Conservation (phyloP, 2,113 vertebrate species). For the Acrocephalus arundinaceus region DNA sequence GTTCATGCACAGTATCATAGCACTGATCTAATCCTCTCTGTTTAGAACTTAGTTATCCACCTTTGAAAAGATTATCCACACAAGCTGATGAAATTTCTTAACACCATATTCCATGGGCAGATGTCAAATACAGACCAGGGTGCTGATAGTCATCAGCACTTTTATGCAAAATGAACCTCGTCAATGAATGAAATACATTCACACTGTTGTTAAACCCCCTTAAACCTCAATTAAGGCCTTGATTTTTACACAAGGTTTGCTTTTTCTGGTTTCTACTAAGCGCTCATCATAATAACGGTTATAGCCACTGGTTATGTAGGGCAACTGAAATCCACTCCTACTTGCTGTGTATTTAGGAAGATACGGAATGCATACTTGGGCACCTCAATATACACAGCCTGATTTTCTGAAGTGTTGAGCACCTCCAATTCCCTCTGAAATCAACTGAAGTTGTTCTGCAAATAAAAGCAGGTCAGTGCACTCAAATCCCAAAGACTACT, state of each 20-base stretch:
- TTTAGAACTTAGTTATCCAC: neutral
- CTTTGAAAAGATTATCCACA: neutral
- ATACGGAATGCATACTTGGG: neutral
- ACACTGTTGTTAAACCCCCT: neutral
- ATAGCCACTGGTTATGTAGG: neutral
- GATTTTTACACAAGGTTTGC: neutral
- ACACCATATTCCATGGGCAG: neutral
- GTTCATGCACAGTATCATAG: neutral
- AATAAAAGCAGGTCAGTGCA: slow-evolving; percentile 5
- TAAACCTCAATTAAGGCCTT: neutral
- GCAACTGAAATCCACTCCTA: neutral
- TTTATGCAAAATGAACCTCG: neutral
- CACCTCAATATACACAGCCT: neutral
- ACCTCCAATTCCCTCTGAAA: slow-evolving; percentile 2
- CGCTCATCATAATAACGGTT: neutral
- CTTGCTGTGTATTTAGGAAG: neutral
- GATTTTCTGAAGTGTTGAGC: neutral
- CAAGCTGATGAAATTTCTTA: neutral
- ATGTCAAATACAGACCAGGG: neutral
- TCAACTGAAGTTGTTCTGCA: neutral
- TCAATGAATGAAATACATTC: neutral
- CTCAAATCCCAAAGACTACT: neutral
- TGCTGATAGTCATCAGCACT: neutral
- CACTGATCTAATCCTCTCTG: neutral
- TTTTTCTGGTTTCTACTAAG: neutral